phyloP scores from a whole-genome alignment of 2,797 vertebrate species.

The Heteromormyrus szaboi region DNA sequence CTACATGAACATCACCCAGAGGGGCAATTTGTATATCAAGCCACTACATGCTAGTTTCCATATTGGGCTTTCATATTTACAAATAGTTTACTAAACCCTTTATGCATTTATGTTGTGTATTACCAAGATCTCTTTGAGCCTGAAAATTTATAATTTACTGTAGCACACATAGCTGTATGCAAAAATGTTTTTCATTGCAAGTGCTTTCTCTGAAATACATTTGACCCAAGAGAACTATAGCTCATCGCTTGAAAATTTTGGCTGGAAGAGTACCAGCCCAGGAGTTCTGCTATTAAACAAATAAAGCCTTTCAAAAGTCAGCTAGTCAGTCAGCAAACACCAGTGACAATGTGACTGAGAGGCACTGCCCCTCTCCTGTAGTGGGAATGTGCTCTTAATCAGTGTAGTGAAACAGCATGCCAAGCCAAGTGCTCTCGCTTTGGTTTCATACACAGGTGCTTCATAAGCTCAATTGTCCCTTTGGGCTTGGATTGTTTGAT shows the following conservation, averaged over 20 bases:
- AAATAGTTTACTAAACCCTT: background rate
- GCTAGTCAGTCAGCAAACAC: background rate
- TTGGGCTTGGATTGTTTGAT: conserved; percentile 15
- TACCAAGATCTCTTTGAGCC: background rate
- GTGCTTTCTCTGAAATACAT: background rate
- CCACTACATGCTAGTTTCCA: background rate
- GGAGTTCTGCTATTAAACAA: conserved; percentile 27
- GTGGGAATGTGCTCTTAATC: background rate
- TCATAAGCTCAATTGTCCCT: conserved; percentile 3
- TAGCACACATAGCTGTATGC: background rate
- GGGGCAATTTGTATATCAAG: background rate
- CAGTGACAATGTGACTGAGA: conserved; percentile 27
- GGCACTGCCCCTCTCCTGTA: background rate
- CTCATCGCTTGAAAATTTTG: conserved; percentile 7
- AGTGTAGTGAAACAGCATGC: background rate
- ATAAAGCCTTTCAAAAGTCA: conserved; percentile 28
- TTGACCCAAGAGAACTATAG: background rate
- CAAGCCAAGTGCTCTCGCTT: background rate
- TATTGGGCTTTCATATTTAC: background rate
- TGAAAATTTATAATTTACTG: background rate
- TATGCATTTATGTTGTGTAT: background rate
- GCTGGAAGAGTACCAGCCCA: conserved; percentile 38
- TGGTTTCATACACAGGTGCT: conserved; percentile 8
- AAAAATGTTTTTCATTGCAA: background rate
- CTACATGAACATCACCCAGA: background rate